Evolutionary conservation across 2,888 invertebrate genomes (phyloP), one percentile per base, ranked within the genome.

Genomic region (Callimorpha dominula): DNA sequence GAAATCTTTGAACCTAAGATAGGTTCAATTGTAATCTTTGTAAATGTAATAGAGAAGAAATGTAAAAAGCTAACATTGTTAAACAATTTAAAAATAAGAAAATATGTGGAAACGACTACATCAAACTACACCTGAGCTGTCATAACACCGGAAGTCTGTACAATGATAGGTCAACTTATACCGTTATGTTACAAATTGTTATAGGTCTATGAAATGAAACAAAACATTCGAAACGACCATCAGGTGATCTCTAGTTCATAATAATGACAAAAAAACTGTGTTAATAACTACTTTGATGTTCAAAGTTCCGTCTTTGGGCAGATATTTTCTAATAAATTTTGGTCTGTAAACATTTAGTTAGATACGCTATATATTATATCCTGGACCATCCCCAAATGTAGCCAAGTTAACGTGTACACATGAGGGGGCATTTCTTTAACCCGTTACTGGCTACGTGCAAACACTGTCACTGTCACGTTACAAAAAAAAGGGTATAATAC

Each of bases 381-480:
- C 84, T 89, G 74, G 1, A 72, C 87, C 86, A 77, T 69, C 72
- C 57, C n/a, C 46, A 64, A 81, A 76, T 82, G 88, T 88, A 88
- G 85, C 87, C 84, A 89, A 91, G 90, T 91, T 88, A 89, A 89
- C 89, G 89, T 89, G 85, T 88, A 91, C 90, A 91, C 90, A 88
- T 86, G 86, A 85, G 86, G 85, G 89, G 91, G 89, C 88, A 91
- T 93, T 92, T 92, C 92, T 92, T 91, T 88, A 90, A 88, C 86
- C 86, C 80, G 85, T 75, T 76, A 78, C 70, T 65, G 83, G 87
- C 87, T 88, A 87, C 90, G 90, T 89, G 92, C 90, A 93, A 91
- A 93, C 91, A 93, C 85, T 89, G 91, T 86, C 87, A 84, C 87
- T 91, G 93, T 92, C 93, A 90, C 89, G 87, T 89, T 85, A 77